Conservation (phyloP, 2,797 vertebrate genomes). For the Micromesistius poutassou region DNA sequence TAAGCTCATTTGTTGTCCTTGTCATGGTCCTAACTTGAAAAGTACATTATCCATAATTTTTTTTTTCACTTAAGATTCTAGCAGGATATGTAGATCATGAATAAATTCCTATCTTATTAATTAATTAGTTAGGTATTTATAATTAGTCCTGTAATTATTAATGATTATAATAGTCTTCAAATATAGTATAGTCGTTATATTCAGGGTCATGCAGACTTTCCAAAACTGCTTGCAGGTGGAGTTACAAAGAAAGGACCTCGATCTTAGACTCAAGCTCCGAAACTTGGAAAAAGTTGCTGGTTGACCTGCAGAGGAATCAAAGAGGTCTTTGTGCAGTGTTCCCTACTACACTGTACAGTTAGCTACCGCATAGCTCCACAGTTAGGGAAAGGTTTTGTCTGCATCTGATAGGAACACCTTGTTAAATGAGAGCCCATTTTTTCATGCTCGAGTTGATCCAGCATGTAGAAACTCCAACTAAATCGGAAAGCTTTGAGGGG, state of each 20-base stretch:
- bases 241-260: neutral
- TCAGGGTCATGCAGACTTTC: neutral
- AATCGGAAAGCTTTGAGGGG: slow-evolving; percentile 45
- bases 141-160: neutral
- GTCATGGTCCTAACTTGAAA: neutral
- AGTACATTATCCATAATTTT: neutral
- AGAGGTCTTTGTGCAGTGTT: slow-evolving; percentile 20
- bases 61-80: neutral
- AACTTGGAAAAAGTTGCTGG: neutral
- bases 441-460: slow-evolving; percentile 31
- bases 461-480: slow-evolving; percentile 47
- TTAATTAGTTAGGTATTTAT: neutral
- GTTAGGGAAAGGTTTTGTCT: neutral
- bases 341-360: neutral
- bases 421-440: slow-evolving; percentile 40
- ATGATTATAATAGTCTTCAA: neutral
- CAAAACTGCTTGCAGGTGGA: neutral
- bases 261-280: neutral
- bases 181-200: neutral
- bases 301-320: slow-evolving; percentile 1
- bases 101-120: neutral
- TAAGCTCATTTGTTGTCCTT: neutral
- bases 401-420: slow-evolving; percentile 31
- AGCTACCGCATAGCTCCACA: neutral
- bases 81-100: too few species aligned